Base-by-base conservation (phyloP, 1,140 invertebrate genomes). In the Ceratosolen solmsi region DNA sequence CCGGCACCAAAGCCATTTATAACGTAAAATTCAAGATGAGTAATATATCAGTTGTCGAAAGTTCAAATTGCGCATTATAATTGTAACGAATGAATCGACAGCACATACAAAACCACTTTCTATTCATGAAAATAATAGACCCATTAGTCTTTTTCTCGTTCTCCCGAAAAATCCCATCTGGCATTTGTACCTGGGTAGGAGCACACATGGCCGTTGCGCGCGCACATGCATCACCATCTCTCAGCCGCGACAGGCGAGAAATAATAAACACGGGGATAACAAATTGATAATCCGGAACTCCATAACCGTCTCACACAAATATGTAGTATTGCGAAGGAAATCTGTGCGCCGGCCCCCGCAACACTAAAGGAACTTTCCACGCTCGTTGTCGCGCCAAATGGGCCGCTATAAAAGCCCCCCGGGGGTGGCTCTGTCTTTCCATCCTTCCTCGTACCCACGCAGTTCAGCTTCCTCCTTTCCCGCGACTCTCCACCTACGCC, bases 341-440 rank as follows among this genome's bases (percentile, higher is more conserved):
- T 91, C 90, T 88, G 88, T 89, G 86, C 74, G 36, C 22, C 54
- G 49, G 87, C 83, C 84, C 83, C 84, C 88, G 87, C 88, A 68
- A 36, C 30, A 89, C 89, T 89, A 90, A 90, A 91, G 90, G 89
- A 91, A 91, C 83, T 91, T 91, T 90, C 87, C 86, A 88, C 88
- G 90, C 89, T 91, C 90, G 90, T 91, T 91, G 90, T 90, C 89
- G 89, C 89, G 89, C 88, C 90, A 91, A 91, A 91, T 91, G 90
- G 90, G 89, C 88, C 89, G 90, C 90, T 89, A 91, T 91, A 91
- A 91, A 90, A 91, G 88, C 85, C 80, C 86, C 80, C 86, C 51
- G 38, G 84, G 86, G 85, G 85, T 85, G 76, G 58, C 30, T 56
- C 9, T 58, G 22, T n/a, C 72, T 9, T 83, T 80, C 51, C 73